Conservation (phyloP, 1,140 invertebrate genomes). For the Hylyphantes graminicola region DNA sequence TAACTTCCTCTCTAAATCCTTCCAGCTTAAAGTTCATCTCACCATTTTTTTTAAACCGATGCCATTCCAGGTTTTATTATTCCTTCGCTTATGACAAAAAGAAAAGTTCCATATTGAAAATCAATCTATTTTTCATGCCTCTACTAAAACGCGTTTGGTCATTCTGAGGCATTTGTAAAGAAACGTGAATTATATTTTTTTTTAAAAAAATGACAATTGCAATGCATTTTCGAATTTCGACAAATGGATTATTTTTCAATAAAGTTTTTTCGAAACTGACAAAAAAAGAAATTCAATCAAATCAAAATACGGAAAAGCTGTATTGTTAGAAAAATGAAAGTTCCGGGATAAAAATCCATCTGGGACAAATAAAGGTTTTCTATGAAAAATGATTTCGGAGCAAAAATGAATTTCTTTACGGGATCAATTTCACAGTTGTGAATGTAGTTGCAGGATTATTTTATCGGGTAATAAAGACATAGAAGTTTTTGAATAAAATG, state of each 20-base stretch:
- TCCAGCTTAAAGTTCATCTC: neutral
- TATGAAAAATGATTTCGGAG: no score
- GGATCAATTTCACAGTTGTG: no score
- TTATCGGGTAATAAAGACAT: no score
- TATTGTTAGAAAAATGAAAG: no score
- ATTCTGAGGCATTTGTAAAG: conserved; percentile 31
- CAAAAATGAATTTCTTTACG: no score
- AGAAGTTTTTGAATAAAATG: no score
- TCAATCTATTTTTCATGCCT: conserved; percentile 32
- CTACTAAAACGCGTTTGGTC: neutral
- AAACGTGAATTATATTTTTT: conserved; percentile 40
- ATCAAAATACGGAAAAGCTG: conserved; percentile 7
- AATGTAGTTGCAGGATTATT: no score
- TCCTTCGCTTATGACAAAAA: conserved; percentile 23
- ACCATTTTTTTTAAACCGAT: neutral
- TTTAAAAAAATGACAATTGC: neutral
- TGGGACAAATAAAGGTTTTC: no score
- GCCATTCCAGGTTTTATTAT: conserved; percentile 8
- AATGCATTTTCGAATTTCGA: neutral
- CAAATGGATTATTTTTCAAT: neutral
- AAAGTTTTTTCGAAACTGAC: neutral
- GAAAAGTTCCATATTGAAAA: conserved; percentile 38
- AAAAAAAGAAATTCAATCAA: conserved; percentile 20
- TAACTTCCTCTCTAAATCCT: neutral
- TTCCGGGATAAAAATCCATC: no score